phyloP scores from a whole-genome alignment of 2,113 vertebrate genomes.

The Aspidoscelis tigris region DNA sequence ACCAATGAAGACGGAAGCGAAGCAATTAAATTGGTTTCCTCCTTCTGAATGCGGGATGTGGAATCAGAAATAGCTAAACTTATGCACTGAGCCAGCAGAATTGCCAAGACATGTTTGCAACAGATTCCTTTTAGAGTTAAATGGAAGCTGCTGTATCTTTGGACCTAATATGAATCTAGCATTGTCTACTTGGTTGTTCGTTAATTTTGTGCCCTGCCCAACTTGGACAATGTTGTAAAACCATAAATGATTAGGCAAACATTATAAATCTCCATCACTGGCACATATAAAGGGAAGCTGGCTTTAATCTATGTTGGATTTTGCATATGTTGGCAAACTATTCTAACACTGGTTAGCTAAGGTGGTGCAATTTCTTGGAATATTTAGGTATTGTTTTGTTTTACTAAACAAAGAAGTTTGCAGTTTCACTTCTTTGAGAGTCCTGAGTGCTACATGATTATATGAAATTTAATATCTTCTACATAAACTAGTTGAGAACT shows the following conservation, averaged over 20 bases:
- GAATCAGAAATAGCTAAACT: neutral
- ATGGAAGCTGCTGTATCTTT: neutral
- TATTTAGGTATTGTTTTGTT: neutral
- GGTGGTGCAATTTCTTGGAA: neutral
- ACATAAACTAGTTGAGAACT: neutral
- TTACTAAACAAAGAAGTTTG: neutral
- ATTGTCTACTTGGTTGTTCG: neutral
- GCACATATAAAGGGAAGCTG: neutral
- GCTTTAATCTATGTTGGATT: neutral
- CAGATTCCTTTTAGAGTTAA: neutral
- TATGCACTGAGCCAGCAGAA: neutral
- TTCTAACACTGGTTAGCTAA: neutral
- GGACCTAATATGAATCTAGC: neutral
- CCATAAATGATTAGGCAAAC: neutral
- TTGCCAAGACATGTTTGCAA: neutral
- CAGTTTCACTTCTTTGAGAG: neutral
- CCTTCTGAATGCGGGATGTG: neutral
- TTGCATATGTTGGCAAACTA: neutral
- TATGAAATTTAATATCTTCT: neutral
- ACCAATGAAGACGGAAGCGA: neutral
- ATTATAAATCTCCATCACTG: neutral
- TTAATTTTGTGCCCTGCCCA: neutral
- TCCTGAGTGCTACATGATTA: neutral
- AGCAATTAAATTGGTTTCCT: neutral
- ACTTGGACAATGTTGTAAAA: neutral